phyloP scores from a whole-genome alignment of 1,140 invertebrate species.

The Zaprionus tsacasi region DNA sequence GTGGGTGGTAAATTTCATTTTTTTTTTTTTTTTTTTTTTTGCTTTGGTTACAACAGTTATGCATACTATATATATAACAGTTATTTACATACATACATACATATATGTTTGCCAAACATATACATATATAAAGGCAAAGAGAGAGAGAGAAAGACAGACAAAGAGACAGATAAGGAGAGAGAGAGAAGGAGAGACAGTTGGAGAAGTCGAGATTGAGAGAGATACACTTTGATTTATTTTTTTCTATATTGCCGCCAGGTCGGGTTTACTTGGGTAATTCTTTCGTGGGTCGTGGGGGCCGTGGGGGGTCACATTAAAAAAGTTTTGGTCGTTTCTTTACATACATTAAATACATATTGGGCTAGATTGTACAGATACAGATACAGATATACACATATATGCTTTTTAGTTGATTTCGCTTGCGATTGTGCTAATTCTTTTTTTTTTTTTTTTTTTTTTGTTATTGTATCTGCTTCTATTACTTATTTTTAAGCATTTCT shows the following conservation, averaged over 20 bases:
- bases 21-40: conserved; percentile 27
- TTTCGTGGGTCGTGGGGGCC: conserved; percentile 2
- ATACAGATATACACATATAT: conserved; percentile 14
- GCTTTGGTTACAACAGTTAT: conserved; percentile 52
- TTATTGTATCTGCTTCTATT: neutral
- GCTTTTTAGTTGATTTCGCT: neutral
- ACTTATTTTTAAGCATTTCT: neutral
- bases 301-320: conserved; percentile 12
- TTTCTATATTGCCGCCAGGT: conserved; percentile 19
- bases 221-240: conserved; percentile 14
- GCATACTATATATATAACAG: conserved; percentile 43
- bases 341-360: conserved; percentile 5
- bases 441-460: neutral
- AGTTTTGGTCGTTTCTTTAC: neutral
- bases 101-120: conserved; percentile 20
- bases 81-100: conserved; percentile 7
- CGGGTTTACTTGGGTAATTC: neutral
- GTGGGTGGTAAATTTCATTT: conserved; percentile 11
- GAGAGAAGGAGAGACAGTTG: conserved; percentile 6
- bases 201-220: conserved; percentile 13
- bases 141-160: neutral
- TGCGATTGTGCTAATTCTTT: conserved; percentile 27
- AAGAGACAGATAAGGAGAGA: conserved; percentile 16
- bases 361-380: conserved; percentile 3
- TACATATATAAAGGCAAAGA: conserved; percentile 30